Evolutionary conservation across 2,888 invertebrate species (phyloP).

Genomic region (Cyaniris semiargus): DNA sequence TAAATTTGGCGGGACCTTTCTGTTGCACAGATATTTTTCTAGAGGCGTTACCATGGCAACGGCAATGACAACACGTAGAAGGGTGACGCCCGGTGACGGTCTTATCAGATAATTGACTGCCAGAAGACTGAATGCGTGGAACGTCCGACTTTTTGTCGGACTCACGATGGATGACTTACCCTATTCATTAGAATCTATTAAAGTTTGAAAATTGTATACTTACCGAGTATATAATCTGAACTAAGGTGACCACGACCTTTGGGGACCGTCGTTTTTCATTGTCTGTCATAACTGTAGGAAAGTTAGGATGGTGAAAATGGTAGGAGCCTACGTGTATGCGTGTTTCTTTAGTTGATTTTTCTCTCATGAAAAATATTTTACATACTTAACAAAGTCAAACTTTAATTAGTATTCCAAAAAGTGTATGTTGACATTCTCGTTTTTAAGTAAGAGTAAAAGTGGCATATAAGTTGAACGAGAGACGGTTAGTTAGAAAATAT

Average conservation of each 20-base stretch:
- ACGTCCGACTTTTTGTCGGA: slow-evolving; percentile 28
- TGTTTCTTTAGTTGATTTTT: too few species aligned
- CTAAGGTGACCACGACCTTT: too few species aligned
- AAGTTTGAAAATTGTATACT: background rate
- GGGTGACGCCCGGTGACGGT: slow-evolving; percentile 48
- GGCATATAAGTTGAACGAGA: background rate
- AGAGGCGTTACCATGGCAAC: slow-evolving; percentile 53
- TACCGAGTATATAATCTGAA: background rate
- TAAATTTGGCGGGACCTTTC: slow-evolving; percentile 52
- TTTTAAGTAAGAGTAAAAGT: background rate
- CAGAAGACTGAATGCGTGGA: slow-evolving; percentile 36
- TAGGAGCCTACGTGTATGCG: too few species aligned
- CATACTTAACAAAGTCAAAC: too few species aligned
- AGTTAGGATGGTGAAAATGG: too few species aligned
- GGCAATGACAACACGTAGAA: slow-evolving; percentile 47
- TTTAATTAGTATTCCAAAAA: too few species aligned
- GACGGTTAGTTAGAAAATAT: background rate
- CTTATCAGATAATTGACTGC: slow-evolving; percentile 74
- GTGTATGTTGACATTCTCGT: background rate
- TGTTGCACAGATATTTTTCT: slow-evolving; percentile 49
- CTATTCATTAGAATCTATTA: background rate
- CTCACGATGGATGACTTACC: slow-evolving; percentile 18
- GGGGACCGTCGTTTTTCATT: too few species aligned
- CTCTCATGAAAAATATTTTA: too few species aligned
- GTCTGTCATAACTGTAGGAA: too few species aligned